A percentile compares a stretch with the other conserved stretches of the same genome.
phyloP scores from a whole-genome alignment of 1,140 invertebrate species.

The Hypsibius dujardini region DNA sequence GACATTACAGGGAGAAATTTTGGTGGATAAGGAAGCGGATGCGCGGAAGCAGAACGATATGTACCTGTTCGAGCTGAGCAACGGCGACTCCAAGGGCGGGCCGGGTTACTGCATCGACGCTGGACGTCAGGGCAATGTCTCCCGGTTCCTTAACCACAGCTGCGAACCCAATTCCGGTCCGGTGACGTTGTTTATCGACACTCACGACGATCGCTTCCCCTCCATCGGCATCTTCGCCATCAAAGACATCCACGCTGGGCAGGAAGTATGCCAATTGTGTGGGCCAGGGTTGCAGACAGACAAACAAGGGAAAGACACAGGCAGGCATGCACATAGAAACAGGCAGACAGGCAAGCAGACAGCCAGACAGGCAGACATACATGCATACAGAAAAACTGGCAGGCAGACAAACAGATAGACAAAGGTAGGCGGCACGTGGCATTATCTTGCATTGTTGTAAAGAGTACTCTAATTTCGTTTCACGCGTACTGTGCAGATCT shows the following conservation, averaged over 20 bases:
- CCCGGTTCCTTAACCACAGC: slow-evolving; percentile 83
- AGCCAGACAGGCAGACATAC: too few species aligned
- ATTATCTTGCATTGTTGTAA: too few species aligned
- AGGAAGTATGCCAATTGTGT: slow-evolving; percentile 61
- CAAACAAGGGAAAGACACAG: too few species aligned
- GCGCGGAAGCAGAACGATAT: slow-evolving; percentile 32
- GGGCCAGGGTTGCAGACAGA: slow-evolving; percentile 4
- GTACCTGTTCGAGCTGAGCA: slow-evolving; percentile 34
- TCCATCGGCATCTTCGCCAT: slow-evolving; percentile 71
- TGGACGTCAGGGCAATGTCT: slow-evolving; percentile 66
- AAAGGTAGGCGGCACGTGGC: too few species aligned
- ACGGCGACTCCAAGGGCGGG: slow-evolving; percentile 40
- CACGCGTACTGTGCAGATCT: slow-evolving; percentile 34
- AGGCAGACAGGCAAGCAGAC: too few species aligned
- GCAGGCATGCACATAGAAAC: too few species aligned
- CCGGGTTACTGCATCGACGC: slow-evolving; percentile 75
- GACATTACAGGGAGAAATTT: slow-evolving; percentile 29
- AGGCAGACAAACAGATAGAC: too few species aligned
- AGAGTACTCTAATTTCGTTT: too few species aligned
- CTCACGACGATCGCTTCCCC: slow-evolving; percentile 72
- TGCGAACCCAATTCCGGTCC: slow-evolving; percentile 75
- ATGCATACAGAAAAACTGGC: too few species aligned
- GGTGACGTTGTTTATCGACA: slow-evolving; percentile 67
- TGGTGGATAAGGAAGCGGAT: slow-evolving; percentile 34
- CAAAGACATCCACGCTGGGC: slow-evolving; percentile 56